A percentile compares a stretch with the other conserved stretches of the same genome.
Evolutionary conservation across 2,888 invertebrate genomes (phyloP).

Genomic region (Elaeidobius kamerunicus): DNA sequence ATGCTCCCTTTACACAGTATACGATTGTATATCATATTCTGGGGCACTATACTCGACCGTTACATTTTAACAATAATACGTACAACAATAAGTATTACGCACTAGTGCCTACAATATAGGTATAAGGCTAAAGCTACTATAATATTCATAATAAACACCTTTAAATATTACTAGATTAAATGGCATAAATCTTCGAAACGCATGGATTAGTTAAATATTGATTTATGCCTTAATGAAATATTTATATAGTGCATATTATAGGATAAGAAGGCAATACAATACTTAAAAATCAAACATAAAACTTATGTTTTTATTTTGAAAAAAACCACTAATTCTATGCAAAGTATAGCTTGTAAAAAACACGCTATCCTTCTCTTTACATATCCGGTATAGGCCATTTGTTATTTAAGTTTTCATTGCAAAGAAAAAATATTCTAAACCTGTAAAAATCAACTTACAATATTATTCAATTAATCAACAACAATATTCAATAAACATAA

Average conservation of each 20-base stretch:
- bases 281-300: slow-evolving; percentile 27
- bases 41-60: slow-evolving; percentile 34
- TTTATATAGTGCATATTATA: slow-evolving; percentile 31
- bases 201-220: slow-evolving; percentile 8
- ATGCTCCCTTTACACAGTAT: slow-evolving; percentile 73
- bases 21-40: slow-evolving; percentile 43
- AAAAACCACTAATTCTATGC: slow-evolving; percentile 89
- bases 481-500: background rate
- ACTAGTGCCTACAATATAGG: slow-evolving; percentile 43
- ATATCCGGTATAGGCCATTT: slow-evolving; percentile 25
- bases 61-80: slow-evolving; percentile 33
- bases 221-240: slow-evolving; percentile 27
- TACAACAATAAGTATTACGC: slow-evolving; percentile 37
- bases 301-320: slow-evolving; percentile 55
- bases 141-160: slow-evolving; percentile 39
- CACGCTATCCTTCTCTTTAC: slow-evolving; percentile 40
- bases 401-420: slow-evolving; percentile 13
- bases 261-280: slow-evolving; percentile 14
- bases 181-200: slow-evolving; percentile 18
- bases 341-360: slow-evolving; percentile 82
- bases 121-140: slow-evolving; percentile 40
- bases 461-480: no score
- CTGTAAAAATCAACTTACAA: background rate
- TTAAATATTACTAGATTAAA: slow-evolving; percentile 33
- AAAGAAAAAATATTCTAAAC: slow-evolving; percentile 6